phyloP scores from a whole-genome alignment of 2,797 vertebrate species.

The Chaenodraco wilsoni region DNA sequence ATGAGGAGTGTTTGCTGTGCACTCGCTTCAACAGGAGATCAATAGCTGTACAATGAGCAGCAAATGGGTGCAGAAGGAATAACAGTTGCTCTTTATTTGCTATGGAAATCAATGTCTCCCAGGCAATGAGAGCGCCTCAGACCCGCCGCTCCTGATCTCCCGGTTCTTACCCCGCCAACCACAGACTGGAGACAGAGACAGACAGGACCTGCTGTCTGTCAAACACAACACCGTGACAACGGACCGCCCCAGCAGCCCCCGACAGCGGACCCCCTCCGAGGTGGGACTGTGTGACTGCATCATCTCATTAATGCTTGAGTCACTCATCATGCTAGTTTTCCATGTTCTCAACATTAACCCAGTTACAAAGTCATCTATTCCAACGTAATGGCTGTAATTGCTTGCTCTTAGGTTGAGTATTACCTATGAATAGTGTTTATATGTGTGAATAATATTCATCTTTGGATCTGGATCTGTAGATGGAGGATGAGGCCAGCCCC shows the following conservation, averaged over 20 bases:
- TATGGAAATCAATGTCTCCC: conserved; percentile 80
- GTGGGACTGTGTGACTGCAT: conserved; percentile 76
- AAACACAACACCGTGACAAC: conserved; percentile 83
- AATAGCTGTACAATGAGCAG: conserved; percentile 68
- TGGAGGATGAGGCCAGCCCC: conserved; percentile 92
- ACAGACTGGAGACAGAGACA: conserved; percentile 81
- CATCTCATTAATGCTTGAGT: neutral
- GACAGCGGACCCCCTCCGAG: conserved; percentile 88
- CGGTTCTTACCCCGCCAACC: conserved; percentile 83
- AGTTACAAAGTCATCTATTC: neutral
- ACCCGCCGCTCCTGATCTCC: conserved; percentile 82
- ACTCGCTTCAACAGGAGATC: conserved; percentile 61
- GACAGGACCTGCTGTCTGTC: conserved; percentile 80
- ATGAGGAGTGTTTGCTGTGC: conserved; percentile 44
- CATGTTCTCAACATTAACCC: neutral
- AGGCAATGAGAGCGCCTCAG: conserved; percentile 88
- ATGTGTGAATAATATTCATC: neutral
- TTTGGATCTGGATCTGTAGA: conserved; percentile 77
- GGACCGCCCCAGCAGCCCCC: conserved; percentile 81
- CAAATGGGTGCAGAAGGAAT: conserved; percentile 66
- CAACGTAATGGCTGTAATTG: neutral
- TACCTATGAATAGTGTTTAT: neutral
- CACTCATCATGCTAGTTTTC: neutral
- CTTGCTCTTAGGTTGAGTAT: neutral
- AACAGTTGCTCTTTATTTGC: conserved; percentile 76